Conservation (phyloP, 2,888 invertebrate genomes). For the Dolichopus griseipennis region DNA sequence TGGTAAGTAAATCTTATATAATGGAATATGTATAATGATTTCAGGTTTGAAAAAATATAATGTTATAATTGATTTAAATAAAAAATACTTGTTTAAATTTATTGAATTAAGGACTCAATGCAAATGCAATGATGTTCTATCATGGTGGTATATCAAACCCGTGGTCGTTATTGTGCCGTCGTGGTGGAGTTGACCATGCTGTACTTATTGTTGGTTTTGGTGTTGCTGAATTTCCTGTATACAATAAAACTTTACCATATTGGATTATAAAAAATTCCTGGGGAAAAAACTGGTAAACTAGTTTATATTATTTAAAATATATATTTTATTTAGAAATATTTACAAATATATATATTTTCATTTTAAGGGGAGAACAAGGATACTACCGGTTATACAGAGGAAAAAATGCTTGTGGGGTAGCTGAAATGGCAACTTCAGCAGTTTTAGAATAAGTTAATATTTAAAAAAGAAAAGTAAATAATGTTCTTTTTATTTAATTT, state of each 20-base stretch:
- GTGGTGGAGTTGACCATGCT: conserved; percentile 77
- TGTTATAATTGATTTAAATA: too few relatives aligned
- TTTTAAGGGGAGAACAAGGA: conserved; percentile 68
- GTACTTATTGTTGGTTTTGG: conserved; percentile 95
- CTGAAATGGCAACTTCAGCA: conserved; percentile 83
- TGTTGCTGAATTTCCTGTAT: conserved; percentile 63
- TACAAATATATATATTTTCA: neutral
- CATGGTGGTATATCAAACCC: conserved; percentile 92
- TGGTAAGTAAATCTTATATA: conserved; percentile 44
- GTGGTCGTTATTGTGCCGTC: conserved; percentile 70
- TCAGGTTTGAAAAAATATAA: neutral
- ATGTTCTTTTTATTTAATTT: too few relatives aligned
- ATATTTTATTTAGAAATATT: neutral
- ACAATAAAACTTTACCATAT: conserved; percentile 73
- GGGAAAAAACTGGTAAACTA: conserved; percentile 63
- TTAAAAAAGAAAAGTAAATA: too few relatives aligned
- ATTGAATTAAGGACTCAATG: conserved; percentile 61
- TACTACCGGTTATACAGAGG: conserved; percentile 92
- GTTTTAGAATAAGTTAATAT: conserved; percentile 41
- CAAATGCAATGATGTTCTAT: conserved; percentile 95
- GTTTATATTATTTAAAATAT: neutral
- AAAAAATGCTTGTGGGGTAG: conserved; percentile 86
- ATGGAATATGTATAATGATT: neutral
- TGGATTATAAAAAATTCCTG: conserved; percentile 96
- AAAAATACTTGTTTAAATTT: neutral